Conservation (phyloP, 2,888 invertebrate genomes). For the Gymnoscelis rufifasciata region DNA sequence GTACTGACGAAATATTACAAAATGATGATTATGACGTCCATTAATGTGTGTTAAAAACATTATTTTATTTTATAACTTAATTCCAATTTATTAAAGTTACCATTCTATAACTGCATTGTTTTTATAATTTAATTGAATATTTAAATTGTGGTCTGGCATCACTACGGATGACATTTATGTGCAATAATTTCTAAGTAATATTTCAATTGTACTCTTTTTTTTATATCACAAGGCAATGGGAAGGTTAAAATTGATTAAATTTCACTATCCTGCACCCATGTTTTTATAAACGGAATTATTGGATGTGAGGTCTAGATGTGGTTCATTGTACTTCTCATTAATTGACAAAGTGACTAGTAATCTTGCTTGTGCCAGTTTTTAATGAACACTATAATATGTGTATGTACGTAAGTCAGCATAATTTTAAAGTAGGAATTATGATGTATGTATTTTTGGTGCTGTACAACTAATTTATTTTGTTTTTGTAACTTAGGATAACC, state of each 20-base stretch:
- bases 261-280: too few relatives aligned
- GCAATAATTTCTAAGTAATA: constrained; percentile 12
- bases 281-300: too few relatives aligned
- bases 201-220: too few relatives aligned
- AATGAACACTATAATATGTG: constrained; percentile 11
- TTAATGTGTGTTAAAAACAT: not conserved
- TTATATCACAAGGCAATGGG: too few relatives aligned
- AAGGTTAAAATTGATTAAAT: too few relatives aligned
- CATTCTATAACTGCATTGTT: constrained; percentile 12
- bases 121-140: constrained; percentile 8
- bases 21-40: constrained; percentile 41
- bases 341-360: constrained; percentile 10
- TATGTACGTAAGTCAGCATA: constrained; percentile 35
- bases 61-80: constrained; percentile 6
- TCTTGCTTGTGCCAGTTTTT: constrained; percentile 9
- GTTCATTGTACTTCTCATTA: not conserved
- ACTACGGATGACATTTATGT: constrained; percentile 1
- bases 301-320: not conserved
- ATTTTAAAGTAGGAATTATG: constrained; percentile 49
- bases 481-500: constrained; percentile 59
- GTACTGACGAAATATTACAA: constrained; percentile 12
- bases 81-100: constrained; percentile 18
- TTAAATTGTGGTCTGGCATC: constrained; percentile 10
- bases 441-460: constrained; percentile 75
- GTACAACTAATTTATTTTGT: constrained; percentile 76